These are phyloP conservation scores for Hyperoplus immaculatus DNA, from an alignment of 2,797 vertebrate genomes.

Conservation along the genomic window DNA sequence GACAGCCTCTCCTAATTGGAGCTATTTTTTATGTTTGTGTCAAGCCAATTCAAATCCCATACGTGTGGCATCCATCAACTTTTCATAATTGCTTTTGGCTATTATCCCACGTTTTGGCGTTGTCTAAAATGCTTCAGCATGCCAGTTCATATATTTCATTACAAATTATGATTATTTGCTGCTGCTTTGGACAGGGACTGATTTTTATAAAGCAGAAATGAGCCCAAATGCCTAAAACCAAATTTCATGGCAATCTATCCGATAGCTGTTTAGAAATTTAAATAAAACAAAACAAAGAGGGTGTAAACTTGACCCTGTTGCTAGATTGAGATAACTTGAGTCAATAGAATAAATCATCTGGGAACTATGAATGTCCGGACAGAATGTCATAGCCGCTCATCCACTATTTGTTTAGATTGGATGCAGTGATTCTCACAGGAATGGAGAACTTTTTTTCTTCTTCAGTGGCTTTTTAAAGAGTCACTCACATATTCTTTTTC, in stretches of 20 bases:
- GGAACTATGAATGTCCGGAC: not conserved
- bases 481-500: not conserved
- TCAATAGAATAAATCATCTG: not conserved
- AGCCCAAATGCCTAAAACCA: not conserved
- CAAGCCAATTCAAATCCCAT: constrained; percentile 33
- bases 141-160: constrained; percentile 28
- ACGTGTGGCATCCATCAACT: constrained; percentile 31
- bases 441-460: not conserved
- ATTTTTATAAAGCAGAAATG: not conserved
- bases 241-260: not conserved
- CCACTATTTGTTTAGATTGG: not conserved
- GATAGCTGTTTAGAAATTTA: not conserved
- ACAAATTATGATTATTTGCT: constrained; percentile 12
- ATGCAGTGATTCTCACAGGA: not conserved
- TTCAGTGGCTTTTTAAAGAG: constrained; percentile 19
- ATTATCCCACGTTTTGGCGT: constrained; percentile 8
- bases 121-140: constrained; percentile 15
- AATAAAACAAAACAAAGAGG: not conserved
- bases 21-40: constrained; percentile 47
- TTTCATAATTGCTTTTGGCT: not conserved
- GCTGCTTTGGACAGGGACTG: not conserved
- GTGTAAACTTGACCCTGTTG: not conserved
- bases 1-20: constrained; percentile 32
- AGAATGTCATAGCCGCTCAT: not conserved
- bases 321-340: not conserved